These are phyloP conservation scores for Chesias legatella DNA, from an alignment of 2,888 invertebrate species.

Conservation along the genomic window DNA sequence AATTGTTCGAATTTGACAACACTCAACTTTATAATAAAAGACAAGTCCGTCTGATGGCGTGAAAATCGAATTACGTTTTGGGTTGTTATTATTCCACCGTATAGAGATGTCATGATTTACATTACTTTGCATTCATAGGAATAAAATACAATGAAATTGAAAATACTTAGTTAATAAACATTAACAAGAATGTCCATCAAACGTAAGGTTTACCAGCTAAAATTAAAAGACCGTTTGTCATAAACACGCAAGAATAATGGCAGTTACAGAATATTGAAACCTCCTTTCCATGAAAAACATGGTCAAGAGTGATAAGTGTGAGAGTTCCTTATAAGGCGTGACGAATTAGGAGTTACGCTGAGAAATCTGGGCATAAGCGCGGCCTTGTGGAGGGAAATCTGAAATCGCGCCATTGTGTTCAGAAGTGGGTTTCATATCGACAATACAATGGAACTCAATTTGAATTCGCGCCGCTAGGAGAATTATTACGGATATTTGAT, in stretches of 20 bases:
- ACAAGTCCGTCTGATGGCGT: background rate
- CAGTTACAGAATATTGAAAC: no score
- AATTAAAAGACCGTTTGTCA: no score
- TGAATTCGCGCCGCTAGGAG: slow-evolving; percentile 24
- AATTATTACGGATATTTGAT: slow-evolving; percentile 22
- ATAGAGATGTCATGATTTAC: no score
- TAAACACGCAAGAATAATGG: no score
- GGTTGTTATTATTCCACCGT: background rate
- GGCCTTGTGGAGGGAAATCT: slow-evolving; percentile 37
- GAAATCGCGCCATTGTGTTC: slow-evolving; percentile 38
- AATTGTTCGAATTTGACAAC: slow-evolving; percentile 16
- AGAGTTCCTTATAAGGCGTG: slow-evolving; percentile 24
- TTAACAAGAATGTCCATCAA: no score
- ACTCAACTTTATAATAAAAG: slow-evolving; percentile 33
- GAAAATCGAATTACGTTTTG: no score
- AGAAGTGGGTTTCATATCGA: slow-evolving; percentile 37
- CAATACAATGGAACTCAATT: slow-evolving; percentile 40
- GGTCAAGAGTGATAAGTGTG: slow-evolving; percentile 1
- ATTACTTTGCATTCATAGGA: no score
- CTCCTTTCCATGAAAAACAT: no score
- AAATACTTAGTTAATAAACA: no score
- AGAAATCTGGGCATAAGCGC: slow-evolving; percentile 20
- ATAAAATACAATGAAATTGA: no score
- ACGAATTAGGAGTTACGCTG: slow-evolving; percentile 45
- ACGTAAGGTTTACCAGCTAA: no score